These are phyloP conservation scores for Drosophila parthenogenetica DNA, from an alignment of 2,888 invertebrate genomes.

Conservation along the genomic window DNA sequence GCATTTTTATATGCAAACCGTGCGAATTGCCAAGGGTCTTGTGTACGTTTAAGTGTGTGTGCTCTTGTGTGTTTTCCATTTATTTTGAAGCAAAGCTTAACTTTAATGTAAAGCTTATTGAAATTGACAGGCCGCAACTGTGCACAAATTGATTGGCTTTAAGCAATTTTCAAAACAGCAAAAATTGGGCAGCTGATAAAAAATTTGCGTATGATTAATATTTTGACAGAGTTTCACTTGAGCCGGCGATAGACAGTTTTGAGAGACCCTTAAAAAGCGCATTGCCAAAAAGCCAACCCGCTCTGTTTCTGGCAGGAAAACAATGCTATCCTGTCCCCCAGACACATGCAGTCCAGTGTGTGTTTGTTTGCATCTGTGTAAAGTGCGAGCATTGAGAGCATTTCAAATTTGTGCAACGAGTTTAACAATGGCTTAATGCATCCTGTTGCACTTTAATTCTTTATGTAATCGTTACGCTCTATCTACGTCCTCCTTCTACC, in stretches of 20 bases:
- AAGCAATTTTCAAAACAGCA: neutral
- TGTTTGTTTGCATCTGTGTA: neutral
- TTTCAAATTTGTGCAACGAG: slow-evolving; percentile 36
- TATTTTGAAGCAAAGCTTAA: slow-evolving; percentile 13
- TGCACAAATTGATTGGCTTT: slow-evolving; percentile 60
- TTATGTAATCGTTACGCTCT: slow-evolving; percentile 31
- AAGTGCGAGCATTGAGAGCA: slow-evolving; percentile 16
- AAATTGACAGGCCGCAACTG: slow-evolving; percentile 61
- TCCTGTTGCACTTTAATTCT: slow-evolving; percentile 33
- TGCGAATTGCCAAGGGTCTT: slow-evolving; percentile 11
- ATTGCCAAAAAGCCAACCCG: slow-evolving; percentile 44
- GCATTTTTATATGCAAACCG: slow-evolving; percentile 46
- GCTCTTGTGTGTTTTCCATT: slow-evolving; percentile 19
- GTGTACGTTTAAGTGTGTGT: slow-evolving; percentile 4
- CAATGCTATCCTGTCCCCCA: slow-evolving; percentile 31
- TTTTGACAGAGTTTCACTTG: slow-evolving; percentile 1
- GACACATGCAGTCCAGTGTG: slow-evolving; percentile 11
- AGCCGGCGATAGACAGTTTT: slow-evolving; percentile 1
- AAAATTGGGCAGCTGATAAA: slow-evolving; percentile 5
- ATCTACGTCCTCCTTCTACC: neutral
- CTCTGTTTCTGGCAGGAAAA: slow-evolving; percentile 20
- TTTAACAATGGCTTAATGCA: slow-evolving; percentile 52
- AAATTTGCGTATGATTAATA: slow-evolving; percentile 10
- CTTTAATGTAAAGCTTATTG: slow-evolving; percentile 49
- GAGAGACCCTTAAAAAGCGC: slow-evolving; percentile 4